Evolutionary conservation across 2,797 vertebrate genomes (phyloP).

Genomic region (Ceyx erithaca): DNA sequence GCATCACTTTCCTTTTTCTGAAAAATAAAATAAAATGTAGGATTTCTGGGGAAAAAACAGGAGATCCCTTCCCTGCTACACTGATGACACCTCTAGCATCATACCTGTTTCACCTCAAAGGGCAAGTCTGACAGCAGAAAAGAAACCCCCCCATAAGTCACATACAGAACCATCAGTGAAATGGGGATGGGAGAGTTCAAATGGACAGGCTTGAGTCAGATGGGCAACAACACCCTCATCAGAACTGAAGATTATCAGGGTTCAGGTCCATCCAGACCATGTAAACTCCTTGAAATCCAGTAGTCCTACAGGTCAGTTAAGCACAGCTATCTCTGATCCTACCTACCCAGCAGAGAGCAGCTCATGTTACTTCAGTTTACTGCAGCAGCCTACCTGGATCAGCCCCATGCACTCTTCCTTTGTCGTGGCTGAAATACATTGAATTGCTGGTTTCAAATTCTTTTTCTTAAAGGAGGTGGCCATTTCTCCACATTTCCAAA

Average conservation of each 20-base stretch:
- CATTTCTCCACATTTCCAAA: slow-evolving; percentile 91
- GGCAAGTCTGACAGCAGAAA: neutral
- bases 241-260: neutral
- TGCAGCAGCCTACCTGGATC: slow-evolving; percentile 71
- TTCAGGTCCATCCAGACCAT: neutral
- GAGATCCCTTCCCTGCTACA: neutral
- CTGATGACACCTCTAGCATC: neutral
- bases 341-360: neutral
- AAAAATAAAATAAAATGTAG: neutral
- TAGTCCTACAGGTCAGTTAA: neutral
- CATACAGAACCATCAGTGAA: neutral
- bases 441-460: slow-evolving; percentile 83
- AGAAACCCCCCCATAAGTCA: neutral
- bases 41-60: neutral
- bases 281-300: neutral
- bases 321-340: neutral
- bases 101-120: neutral
- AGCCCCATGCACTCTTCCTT: slow-evolving; percentile 85
- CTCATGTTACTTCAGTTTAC: neutral
- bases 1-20: slow-evolving; percentile 88
- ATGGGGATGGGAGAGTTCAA: neutral
- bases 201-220: neutral
- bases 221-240: neutral
- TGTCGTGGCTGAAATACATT: slow-evolving; percentile 85
- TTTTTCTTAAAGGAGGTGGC: slow-evolving; percentile 78